Percentiles rank a stretch among this genome's conserved stretches.
Conservation (phyloP, 2,888 invertebrate species). For the Nymphalis c-album region DNA sequence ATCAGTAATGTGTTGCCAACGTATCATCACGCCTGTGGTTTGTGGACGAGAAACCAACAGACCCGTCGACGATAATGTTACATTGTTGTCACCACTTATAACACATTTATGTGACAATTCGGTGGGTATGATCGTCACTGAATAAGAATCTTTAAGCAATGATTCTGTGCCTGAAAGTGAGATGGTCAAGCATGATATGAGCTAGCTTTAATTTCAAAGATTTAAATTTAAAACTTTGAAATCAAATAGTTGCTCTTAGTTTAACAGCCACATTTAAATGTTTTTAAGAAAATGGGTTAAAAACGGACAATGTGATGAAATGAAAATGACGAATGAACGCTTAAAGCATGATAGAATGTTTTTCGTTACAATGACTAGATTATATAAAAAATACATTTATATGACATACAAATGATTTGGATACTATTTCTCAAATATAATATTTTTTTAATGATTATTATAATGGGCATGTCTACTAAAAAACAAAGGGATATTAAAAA, state of each 20-base stretch:
- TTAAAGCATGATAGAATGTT: constrained; percentile 28
- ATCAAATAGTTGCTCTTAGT: constrained; percentile 12
- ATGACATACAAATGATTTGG: no score
- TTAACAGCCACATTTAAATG: constrained; percentile 37
- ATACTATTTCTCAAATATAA: no score
- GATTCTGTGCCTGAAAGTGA: constrained; percentile 71
- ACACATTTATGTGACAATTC: constrained; percentile 83
- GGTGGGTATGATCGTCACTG: constrained; percentile 83
- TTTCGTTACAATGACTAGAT: not conserved
- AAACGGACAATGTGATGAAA: constrained; percentile 24
- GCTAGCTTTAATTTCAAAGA: constrained; percentile 31
- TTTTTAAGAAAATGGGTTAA: constrained; percentile 22
- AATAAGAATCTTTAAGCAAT: constrained; percentile 76
- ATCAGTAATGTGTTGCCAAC: constrained; percentile 83
- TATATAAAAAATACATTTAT: no score
- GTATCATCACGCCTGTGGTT: constrained; percentile 74
- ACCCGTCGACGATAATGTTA: constrained; percentile 79
- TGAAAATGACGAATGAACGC: constrained; percentile 9
- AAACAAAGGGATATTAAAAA: constrained; percentile 18
- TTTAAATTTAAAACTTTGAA: constrained; percentile 15
- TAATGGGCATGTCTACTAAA: constrained; percentile 6
- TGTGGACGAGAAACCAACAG: constrained; percentile 79
- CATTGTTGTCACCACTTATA: constrained; percentile 80
- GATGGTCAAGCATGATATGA: constrained; percentile 47
- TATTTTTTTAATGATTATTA: no score